Base-by-base conservation (phyloP, 2,113 vertebrate genomes). In the Mustela nigripes region DNA sequence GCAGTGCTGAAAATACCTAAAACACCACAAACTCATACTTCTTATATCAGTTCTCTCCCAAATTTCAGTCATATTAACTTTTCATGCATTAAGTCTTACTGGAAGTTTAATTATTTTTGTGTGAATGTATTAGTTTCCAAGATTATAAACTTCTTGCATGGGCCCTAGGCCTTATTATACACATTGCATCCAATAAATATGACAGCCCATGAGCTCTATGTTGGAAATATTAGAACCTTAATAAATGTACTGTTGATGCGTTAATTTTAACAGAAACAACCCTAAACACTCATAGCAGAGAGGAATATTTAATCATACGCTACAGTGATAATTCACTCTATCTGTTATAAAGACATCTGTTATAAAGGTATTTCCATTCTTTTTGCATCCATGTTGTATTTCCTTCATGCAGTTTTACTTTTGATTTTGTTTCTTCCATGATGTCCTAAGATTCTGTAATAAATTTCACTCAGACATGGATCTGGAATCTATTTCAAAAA, bases 261-360 rank as follows among this genome's bases (percentile, higher is more conserved):
- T 26, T 84, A 67, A 89, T 42, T 76, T 89, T 78, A 69, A 89
- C 53, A 89, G 78, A 84, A 96, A 93, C 7, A 89, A 93, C 1
- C 14, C 24, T 39, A 31, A 82, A 83, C 62, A 80, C n/a, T 69
- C 63, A 93, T 3, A 48, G 26, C 45, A 81, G 63, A 74, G 42
- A 88, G 50, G 5, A 58, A 48, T 50, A 82, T 56, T 65, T 81
- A 76, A 89, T 78, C 76, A 89, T 39, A 73, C 48, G 28, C 67
- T 78, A 78, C 45, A 83, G 2, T 63, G 79, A 24, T 7, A 89
- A 24, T 83, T 84, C n/a, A 83, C 28, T 62, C 69, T 45, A 45
- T 45, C 45, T 50, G 48, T 50, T 50, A 50, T 48, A 48, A 48
- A 48, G 48, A 48, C 11, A 50, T 12, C 48, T 83, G 50, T 2